Evolutionary conservation across 1,140 invertebrate genomes (phyloP), one percentile per base, ranked within the genome.

Genomic region (Drosophila pseudoananassae): DNA sequence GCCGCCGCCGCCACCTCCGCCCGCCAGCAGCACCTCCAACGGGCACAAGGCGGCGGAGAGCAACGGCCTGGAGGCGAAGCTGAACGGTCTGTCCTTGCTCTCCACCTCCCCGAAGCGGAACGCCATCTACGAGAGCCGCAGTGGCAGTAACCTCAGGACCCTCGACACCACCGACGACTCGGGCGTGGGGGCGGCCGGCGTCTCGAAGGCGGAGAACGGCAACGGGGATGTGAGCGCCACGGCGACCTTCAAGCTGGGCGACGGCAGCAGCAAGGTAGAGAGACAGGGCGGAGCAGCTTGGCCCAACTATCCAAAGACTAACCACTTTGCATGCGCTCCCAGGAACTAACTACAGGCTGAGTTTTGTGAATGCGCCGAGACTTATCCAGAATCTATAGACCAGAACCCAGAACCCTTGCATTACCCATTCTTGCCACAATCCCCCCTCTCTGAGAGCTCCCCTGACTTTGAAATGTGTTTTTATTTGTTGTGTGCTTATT

Each of bases 121-220:
- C 65, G 83, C 83, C 50, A 87, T 87, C 47, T 88, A 88, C 14
- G 80, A 84, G 3, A 80, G 47, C 43, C 40, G 17, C 23, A 56
- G 27, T 23, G 59, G 36, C 58, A 58, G 53, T 49, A 57, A 36
- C 50, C 25, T 58, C 3, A 29, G 45, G 17, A 40, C 47, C 6
- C 52, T 20, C 9, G 83, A 88, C 29, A 79, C 83, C 6, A 89
- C 79, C 38, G 83, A 88, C 12, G 84, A 88, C 65, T 71, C 65
- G 8, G 40, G 38, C 68, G 57, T 63, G 43, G 52, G 15, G 9
- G 25, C 23, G 8, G 15, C 25, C 9, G 12, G 12, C 12, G 54
- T 36, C 0, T 14, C 25, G 8, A 53, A 73, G 33, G 65, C 9
- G 14, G 58, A 51, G 40, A 17, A 43, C 23, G 45, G 33, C 31